Evolutionary conservation across 2,797 vertebrate genomes (phyloP), one percentile per base, ranked within the genome.

Genomic region (Mus spretus): DNA sequence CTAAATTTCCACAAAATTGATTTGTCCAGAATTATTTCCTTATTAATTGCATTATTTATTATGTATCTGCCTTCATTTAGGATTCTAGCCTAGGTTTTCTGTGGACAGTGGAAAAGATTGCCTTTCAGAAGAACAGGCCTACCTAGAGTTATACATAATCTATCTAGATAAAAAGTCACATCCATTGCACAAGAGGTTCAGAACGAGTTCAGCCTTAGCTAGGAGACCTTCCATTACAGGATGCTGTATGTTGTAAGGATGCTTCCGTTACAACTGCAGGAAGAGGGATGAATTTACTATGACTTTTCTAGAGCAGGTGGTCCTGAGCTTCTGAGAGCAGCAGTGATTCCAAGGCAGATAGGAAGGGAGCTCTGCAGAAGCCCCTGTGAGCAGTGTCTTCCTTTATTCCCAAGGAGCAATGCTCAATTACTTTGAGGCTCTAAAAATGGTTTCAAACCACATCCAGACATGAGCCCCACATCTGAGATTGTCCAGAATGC

Each of bases 141-240:
- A 84, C 85, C 79, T 92, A 91, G 91, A 79, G 37, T 31, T 55
- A 47, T 90, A 65, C 47, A n/a, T 67, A 44, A n/a, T 77, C 59
- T 87, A 44, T 74, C 31, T 70, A 88, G 93, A 91, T 84, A 89
- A 91, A 92, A 97, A 87, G 57, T 81, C 89, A 81, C 47, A 26
- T n/a, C 61, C 17, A 28, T 50, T 88, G 57, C 44, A 11, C 13
- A 59, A 75, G 75, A 95, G n/a, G 22, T 65, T 67, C 10, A 81
- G 87, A 81, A 94, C 92, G 80, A 80, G 11, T 72, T 94, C 47
- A 47, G 24, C 65, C 34, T 53, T 31, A 44, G 20, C n/a, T 74
- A 59, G 31, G 85, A 91, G 79, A 63, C n/a, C n/a, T 72, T 37
- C n/a, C 19, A 17, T 20, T 72, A 37, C 1, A 31, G 70, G 70